phyloP scores from a whole-genome alignment of 2,888 invertebrate genomes.

The Chloromyia formosa region DNA sequence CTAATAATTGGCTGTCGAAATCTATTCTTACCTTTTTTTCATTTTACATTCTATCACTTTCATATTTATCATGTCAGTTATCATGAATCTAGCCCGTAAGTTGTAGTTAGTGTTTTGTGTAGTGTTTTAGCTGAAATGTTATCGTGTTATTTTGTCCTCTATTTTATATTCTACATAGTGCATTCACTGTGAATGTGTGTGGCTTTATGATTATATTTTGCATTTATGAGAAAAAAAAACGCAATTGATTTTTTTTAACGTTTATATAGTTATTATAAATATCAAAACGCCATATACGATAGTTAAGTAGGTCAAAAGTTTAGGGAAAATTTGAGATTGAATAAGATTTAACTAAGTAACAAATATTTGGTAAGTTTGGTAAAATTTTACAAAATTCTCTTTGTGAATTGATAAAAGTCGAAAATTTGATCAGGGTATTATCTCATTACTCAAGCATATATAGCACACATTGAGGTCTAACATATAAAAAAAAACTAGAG shows the following conservation, averaged over 20 bases:
- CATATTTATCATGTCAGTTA: slow-evolving; percentile 13
- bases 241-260: background rate
- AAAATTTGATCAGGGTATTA: too few relatives aligned
- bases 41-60: background rate
- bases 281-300: slow-evolving; percentile 38
- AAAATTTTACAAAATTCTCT: background rate
- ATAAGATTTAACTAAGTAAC: background rate
- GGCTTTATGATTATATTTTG: slow-evolving; percentile 15
- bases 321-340: background rate
- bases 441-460: too few relatives aligned
- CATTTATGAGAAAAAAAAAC: background rate
- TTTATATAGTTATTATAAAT: background rate
- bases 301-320: background rate
- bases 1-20: too few relatives aligned
- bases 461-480: too few relatives aligned
- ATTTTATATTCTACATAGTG: slow-evolving; percentile 15
- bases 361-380: background rate
- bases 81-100: slow-evolving; percentile 31
- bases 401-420: background rate
- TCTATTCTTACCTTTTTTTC: slow-evolving; percentile 6
- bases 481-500: background rate
- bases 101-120: slow-evolving; percentile 42
- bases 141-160: background rate
- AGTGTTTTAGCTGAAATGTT: slow-evolving; percentile 21
- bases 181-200: slow-evolving; percentile 27